A percentile compares a stretch with the other conserved stretches of the same genome.
Conservation (phyloP, 2,113 vertebrate species). For the Elanoides forficatus region DNA sequence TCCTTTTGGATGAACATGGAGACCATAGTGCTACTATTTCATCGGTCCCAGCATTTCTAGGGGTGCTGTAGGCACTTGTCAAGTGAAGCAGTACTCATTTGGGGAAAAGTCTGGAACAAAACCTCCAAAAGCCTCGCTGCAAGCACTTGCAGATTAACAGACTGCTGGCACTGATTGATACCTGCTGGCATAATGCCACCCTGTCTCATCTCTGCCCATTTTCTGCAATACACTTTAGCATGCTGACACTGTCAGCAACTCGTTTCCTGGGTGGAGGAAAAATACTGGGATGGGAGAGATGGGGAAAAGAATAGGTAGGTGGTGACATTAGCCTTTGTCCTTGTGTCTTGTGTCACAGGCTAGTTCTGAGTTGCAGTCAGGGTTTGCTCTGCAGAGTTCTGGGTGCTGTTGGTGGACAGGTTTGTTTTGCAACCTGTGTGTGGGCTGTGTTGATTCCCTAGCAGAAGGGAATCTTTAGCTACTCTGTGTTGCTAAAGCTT, state of each 20-base stretch:
- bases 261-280: background rate
- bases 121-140: background rate
- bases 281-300: background rate
- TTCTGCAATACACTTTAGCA: background rate
- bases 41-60: background rate
- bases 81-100: background rate
- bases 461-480: constrained; percentile 31
- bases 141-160: background rate
- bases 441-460: constrained; percentile 6
- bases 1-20: background rate
- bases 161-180: background rate
- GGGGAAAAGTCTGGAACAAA: background rate
- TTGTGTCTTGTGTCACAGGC: background rate
- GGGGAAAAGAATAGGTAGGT: background rate
- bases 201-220: background rate
- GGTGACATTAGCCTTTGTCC: background rate
- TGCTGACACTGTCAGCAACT: background rate
- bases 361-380: background rate
- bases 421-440: constrained; percentile 42
- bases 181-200: constrained; percentile 6
- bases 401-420: constrained; percentile 3
- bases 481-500: constrained; percentile 1
- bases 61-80: background rate
- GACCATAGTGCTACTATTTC: background rate
- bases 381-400: background rate